Evolutionary conservation across 2,113 vertebrate species (phyloP), one percentile per base, ranked within the genome.

Genomic region (Eolophus roseicapilla): DNA sequence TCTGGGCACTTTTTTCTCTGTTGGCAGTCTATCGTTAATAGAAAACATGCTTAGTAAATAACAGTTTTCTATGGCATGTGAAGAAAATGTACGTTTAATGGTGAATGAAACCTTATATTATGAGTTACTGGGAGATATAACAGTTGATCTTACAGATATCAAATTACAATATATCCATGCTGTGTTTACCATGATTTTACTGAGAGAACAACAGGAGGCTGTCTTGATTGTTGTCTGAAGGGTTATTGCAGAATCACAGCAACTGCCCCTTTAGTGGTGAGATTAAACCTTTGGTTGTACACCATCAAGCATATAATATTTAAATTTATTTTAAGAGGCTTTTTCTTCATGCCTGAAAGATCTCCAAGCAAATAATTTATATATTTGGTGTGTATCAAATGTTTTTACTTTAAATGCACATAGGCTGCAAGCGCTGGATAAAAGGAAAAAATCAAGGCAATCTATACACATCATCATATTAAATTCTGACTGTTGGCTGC

Each of bases 301-400:
- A 97, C 97, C 96, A 97, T 97, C 98, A 97, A 98, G 98, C 98
- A 97, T 97, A 98, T 98, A 97, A 97, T 98, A 98, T 98, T 98
- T 98, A 97, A 97, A 98, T 97, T 98, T 98, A 98, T 97, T 98
- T 98, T 97, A 97, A 98, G 98, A 98, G 98, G 97, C 97, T 96
- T 98, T 98, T 97, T 98, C 97, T 98, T 98, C 97, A 98, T 98
- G 98, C 98, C 96, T 95, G 97, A 98, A 96, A 98, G 97, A 97
- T 96, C 96, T 96, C 95, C 90, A 93, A 97, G 97, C 96, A 98
- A 98, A 98, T 98, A 97, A 98, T 98, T 98, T 97, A 97, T 39
- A 39, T 98, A 98, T 97, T 98, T 98, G 95, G 96, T 97, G 82
- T 97, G 84, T 97, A 96, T 97, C 95, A 95, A 96, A 95, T 97